Evolutionary conservation across 1,140 invertebrate genomes (phyloP), one percentile per base, ranked within the genome.

Genomic region (Pseudachorutes palmiensis): DNA sequence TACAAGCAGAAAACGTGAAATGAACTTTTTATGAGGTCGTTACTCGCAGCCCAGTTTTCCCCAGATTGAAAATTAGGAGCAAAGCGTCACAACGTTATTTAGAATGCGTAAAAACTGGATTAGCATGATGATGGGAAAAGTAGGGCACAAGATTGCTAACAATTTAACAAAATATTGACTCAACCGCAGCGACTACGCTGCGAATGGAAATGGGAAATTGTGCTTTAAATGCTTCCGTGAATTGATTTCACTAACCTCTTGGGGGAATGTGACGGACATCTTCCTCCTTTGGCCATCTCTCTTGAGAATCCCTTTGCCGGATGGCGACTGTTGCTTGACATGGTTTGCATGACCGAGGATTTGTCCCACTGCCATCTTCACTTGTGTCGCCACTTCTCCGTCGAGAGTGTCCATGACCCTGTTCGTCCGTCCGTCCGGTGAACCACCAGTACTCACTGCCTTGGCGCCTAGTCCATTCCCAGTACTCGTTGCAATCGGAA

Each of bases 201-300:
- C 9, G 3, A 60, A 60, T 2, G 2, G 24, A 30, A 60, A 31
- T 3, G 29, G 29, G 28, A 57, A 57, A 19, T 12, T 12, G 5
- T 9, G 51, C 26, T n/a, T n/a, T n/a, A n/a, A 14, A 14, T 24
- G 19, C 22, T 19, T 22, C 19, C 58, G 2, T 33, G 22, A 41
- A 66, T 2, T 19, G 28, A 26, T 31, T 48, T 66, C 16, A n/a
- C 59, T 71, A 64, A 73, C 70, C 72, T 73, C 68, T 62, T 65
- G 66, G 14, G 67, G 67, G 64, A 72, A 73, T 48, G 61, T 61
- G 1, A 73, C 74, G 29, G 63, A 72, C 32, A 69, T 66, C 14
- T 65, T 63, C 48, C 72, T 64, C 55, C 68, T 74, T 32, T 59
- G 65, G 62, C 36, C 36, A 32, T 41, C 64, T 63, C 48, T 57